A percentile compares a stretch with the other conserved stretches of the same genome.
These are phyloP conservation scores for Orgyia antiqua DNA, from an alignment of 2,888 invertebrate genomes.

Conservation along the genomic window DNA sequence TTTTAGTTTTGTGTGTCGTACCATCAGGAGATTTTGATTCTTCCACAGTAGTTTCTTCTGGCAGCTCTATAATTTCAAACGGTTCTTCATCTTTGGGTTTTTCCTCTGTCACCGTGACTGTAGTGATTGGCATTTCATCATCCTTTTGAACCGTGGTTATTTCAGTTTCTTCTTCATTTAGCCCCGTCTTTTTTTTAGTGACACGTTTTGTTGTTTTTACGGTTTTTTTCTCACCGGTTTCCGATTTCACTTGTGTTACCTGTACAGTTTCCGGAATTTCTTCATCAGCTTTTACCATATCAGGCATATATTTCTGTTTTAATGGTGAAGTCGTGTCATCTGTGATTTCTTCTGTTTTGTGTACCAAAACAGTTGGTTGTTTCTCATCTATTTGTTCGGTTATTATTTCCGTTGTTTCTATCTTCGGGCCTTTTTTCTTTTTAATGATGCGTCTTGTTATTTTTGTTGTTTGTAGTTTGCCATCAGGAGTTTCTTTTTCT, in stretches of 20 bases:
- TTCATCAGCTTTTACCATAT: constrained; percentile 5
- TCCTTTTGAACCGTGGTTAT: constrained; percentile 18
- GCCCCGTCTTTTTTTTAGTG: constrained; percentile 57
- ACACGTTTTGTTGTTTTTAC: constrained; percentile 53
- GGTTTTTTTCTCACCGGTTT: constrained; percentile 24
- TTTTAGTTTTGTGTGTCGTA: constrained; percentile 2
- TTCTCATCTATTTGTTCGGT: constrained; percentile 10
- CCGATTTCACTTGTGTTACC: constrained; percentile 7
- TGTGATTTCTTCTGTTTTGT: constrained; percentile 12
- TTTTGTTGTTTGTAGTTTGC: constrained; percentile 4
- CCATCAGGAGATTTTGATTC: constrained; percentile 2
- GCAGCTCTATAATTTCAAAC: constrained; percentile 2
- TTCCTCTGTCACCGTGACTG: constrained; percentile 23
- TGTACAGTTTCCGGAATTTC: constrained; percentile 25
- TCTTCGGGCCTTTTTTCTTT: constrained; percentile 28
- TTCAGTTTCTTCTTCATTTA: constrained; percentile 13
- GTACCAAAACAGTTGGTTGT: constrained; percentile 11
- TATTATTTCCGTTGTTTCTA: constrained; percentile 11
- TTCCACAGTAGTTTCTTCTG: not conserved
- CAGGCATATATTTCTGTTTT: constrained; percentile 7
- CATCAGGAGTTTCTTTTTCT: not conserved
- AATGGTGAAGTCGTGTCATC: constrained; percentile 9
- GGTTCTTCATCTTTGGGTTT: constrained; percentile 16
- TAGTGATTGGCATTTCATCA: constrained; percentile 11
- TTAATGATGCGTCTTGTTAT: constrained; percentile 33